Conservation (phyloP, 2,888 invertebrate species). For the Papilio protenor region DNA sequence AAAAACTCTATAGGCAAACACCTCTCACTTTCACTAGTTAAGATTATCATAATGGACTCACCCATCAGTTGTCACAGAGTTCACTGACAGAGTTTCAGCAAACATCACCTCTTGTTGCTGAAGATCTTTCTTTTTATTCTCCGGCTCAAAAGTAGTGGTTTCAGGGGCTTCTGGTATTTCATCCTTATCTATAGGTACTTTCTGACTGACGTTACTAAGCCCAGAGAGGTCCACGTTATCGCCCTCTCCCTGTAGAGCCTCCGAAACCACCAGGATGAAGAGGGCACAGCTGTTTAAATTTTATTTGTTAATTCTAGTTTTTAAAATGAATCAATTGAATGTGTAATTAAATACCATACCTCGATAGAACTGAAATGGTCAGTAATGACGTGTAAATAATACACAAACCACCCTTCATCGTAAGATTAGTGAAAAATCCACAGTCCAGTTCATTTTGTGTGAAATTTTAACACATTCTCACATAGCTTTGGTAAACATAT, state of each 20-base stretch:
- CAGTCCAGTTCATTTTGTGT: conserved; percentile 81
- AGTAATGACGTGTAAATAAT: conserved; percentile 85
- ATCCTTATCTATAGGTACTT: conserved; percentile 56
- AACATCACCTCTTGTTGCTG: conserved; percentile 77
- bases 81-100: conserved; percentile 80
- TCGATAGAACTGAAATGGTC: conserved; percentile 85
- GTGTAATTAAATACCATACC: conserved; percentile 63
- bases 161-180: conserved; percentile 50
- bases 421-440: conserved; percentile 79
- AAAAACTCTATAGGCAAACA: conserved; percentile 26
- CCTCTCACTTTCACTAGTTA: conserved; percentile 47
- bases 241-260: conserved; percentile 75
- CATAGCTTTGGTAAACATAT: conserved; percentile 56
- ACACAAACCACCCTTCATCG: conserved; percentile 86
- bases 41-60: conserved; percentile 61
- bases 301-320: conserved; percentile 26
- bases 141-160: conserved; percentile 46
- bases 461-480: conserved; percentile 74
- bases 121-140: conserved; percentile 48
- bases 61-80: conserved; percentile 84
- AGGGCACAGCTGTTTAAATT: conserved; percentile 80
- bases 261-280: conserved; percentile 85
- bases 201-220: conserved; percentile 76
- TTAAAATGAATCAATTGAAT: conserved; percentile 20
- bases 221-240: conserved; percentile 72